Percentiles rank a stretch among this genome's conserved stretches.
phyloP scores from a whole-genome alignment of 2,888 invertebrate species.

The Strigamia crassipes region DNA sequence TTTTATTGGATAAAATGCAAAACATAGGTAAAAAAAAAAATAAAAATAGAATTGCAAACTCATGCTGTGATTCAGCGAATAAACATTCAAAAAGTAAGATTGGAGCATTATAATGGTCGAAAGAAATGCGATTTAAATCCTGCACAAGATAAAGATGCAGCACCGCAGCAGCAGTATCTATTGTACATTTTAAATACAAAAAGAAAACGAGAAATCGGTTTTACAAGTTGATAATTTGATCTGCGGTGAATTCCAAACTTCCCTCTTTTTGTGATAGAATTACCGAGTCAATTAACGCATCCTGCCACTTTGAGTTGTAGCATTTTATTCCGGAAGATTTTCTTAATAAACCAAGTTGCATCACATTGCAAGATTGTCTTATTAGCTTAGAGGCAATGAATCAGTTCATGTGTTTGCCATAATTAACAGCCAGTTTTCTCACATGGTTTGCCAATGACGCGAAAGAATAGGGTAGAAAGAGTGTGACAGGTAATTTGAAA shows the following conservation, averaged over 20 bases:
- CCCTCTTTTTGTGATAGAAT: background rate
- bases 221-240: background rate
- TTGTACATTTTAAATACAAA: background rate
- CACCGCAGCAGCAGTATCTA: too few species aligned
- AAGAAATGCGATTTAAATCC: background rate
- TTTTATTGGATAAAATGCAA: slow-evolving; percentile 18
- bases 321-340: background rate
- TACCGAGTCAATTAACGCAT: background rate
- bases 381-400: slow-evolving; percentile 37
- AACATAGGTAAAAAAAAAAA: background rate
- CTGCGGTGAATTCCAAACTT: background rate
- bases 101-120: background rate
- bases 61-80: slow-evolving; percentile 18
- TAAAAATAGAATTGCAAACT: slow-evolving; percentile 19
- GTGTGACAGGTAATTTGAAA: slow-evolving; percentile 37
- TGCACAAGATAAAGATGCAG: background rate
- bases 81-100: slow-evolving; percentile 14
- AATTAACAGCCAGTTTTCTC: slow-evolving; percentile 24
- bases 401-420: slow-evolving; percentile 31
- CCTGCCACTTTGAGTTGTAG: background rate
- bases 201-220: background rate
- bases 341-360: background rate
- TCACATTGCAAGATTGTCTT: slow-evolving; percentile 6
- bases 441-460: background rate
- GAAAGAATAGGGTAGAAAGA: slow-evolving; percentile 13